A percentile compares a stretch with the other conserved stretches of the same genome.
Evolutionary conservation across 1,140 invertebrate genomes (phyloP).

Genomic region (Neoseiulus cucumeris): DNA sequence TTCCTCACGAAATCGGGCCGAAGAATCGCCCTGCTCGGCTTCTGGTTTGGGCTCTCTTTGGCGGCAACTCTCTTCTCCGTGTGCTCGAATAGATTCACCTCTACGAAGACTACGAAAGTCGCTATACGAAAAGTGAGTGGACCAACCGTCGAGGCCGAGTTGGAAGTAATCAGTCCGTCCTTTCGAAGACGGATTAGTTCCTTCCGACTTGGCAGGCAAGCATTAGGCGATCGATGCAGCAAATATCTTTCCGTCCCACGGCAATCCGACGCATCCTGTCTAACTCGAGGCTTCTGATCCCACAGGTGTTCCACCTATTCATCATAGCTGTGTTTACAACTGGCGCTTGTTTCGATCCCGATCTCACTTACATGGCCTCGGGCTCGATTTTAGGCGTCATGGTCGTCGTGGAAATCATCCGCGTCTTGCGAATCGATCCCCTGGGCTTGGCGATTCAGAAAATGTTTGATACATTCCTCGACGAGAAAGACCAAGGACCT

Average conservation of each 20-base stretch:
- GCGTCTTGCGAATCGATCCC: neutral
- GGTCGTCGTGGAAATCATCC: neutral
- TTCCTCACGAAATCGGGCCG: neutral
- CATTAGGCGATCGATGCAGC: too few species aligned
- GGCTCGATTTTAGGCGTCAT: neutral
- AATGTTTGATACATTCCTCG: neutral
- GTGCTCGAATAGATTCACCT: neutral
- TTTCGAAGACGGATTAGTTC: too few species aligned
- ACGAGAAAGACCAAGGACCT: constrained; percentile 1
- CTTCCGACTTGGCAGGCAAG: too few species aligned
- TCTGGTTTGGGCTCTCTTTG: neutral
- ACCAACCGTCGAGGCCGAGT: too few species aligned
- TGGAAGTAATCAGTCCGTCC: too few species aligned
- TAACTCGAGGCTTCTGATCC: too few species aligned
- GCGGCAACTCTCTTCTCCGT: neutral
- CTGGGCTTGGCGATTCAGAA: neutral
- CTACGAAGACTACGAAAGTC: neutral
- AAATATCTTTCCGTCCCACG: too few species aligned
- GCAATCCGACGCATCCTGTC: too few species aligned
- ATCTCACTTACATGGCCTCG: neutral
- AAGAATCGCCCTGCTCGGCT: neutral
- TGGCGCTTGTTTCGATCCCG: constrained; percentile 6
- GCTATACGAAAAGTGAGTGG: neutral
- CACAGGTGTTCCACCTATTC: neutral
- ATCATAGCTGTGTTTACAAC: neutral